Evolutionary conservation across 2,888 invertebrate genomes (phyloP), one percentile per base, ranked within the genome.

Genomic region (Mesorhabditis sp.): DNA sequence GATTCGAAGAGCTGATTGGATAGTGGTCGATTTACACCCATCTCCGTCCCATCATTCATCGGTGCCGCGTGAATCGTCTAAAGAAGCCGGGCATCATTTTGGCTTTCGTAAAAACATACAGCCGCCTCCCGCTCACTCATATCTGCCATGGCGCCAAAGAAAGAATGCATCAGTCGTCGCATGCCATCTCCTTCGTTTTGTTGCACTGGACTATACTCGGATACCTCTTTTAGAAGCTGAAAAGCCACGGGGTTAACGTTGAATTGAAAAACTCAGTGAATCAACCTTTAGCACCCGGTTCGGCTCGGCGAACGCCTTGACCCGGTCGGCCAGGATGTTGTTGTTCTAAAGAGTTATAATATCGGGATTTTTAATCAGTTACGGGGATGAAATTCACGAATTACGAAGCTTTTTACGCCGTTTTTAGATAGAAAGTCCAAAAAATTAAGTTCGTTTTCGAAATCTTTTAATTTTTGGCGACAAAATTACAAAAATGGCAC

Each of bases 1-100:
- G 76, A 76, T 66, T 84, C 83, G 74, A 84, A 84, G 4, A 84
- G 71, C 43, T 82, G 79, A 65, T 83, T 79, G 65, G 84, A 80
- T 15, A 84, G 43, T 3, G 80, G 80, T 15, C 81, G 70, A 68
- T 84, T 84, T 5, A 76, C 73, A 5, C 84, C 83, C 4, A 79
- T 68, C 68, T 84, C 84, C 5, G 82, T 84, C 10, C 83, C 82
- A 70, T 84, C 84, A 67, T 15, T 5, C 64, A 70, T 62, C 45
- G 43, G 15, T 42, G 13, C 7, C 4, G 13, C 15, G 4, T 44
- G 15, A 58, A 42, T 63, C 4, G 45, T 45, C 43, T 15, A 6
- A 66, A 4, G 28, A 28, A 28, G 28, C 28, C 28, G 28, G 2
- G 28, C 28, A 28, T 28, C 1, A 28, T 28, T 28, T 28, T 28